These are phyloP conservation scores for Sebastes kiyomatsui DNA, from an alignment of 2,797 vertebrate species.

Conservation along the genomic window DNA sequence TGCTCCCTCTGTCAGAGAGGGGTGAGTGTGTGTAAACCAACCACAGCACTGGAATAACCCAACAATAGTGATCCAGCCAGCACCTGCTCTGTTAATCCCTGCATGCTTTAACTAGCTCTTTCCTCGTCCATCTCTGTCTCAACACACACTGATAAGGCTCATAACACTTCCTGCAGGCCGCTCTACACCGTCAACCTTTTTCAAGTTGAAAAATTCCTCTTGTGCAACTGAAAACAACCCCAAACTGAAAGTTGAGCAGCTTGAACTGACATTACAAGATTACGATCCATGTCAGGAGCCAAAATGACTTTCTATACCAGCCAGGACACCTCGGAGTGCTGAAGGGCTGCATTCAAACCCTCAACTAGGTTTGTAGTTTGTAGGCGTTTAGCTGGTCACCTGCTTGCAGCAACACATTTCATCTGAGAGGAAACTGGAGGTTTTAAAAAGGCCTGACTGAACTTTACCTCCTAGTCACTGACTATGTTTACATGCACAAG, in stretches of 20 bases:
- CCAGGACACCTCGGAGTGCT: background rate
- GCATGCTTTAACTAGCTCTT: background rate
- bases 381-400: background rate
- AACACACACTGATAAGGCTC: background rate
- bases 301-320: background rate
- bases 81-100: conserved; percentile 9
- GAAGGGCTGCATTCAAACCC: too few relatives aligned
- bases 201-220: background rate
- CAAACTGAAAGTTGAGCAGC: background rate
- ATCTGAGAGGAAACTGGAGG: background rate
- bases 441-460: background rate
- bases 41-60: too few relatives aligned
- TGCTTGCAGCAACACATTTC: background rate
- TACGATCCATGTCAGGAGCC: background rate
- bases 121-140: background rate
- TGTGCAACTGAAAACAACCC: background rate
- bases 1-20: too few relatives aligned
- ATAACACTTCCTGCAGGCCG: background rate
- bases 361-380: background rate
- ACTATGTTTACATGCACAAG: too few relatives aligned
- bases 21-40: background rate
- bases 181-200: background rate
- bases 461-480: background rate
- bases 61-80: background rate
- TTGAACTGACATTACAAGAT: background rate